Conservation (phyloP, 2,797 vertebrate species). For the Sebastes ruberrimus region DNA sequence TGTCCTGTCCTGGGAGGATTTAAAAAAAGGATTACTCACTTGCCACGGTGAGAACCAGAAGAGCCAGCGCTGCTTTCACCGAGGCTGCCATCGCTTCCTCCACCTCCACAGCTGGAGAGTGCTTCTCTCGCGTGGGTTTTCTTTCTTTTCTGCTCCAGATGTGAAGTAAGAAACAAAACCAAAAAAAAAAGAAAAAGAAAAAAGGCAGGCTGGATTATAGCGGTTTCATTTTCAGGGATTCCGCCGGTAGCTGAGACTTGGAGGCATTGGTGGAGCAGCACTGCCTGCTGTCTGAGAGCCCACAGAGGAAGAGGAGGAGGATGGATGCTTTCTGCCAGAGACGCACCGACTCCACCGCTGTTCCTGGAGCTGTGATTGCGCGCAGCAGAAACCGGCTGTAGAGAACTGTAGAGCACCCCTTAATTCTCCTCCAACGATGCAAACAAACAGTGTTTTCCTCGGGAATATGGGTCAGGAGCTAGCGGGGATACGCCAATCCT, state of each 20-base stretch:
- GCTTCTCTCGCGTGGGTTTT: background rate
- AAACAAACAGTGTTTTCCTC: conserved; percentile 31
- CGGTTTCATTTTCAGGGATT: conserved; percentile 29
- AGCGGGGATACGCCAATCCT: conserved; percentile 23
- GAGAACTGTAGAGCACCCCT: conserved; percentile 15
- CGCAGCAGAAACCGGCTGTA: conserved; percentile 40
- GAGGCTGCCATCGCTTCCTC: conserved; percentile 71
- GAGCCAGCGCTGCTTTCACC: conserved; percentile 71
- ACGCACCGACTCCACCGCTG: conserved; percentile 55
- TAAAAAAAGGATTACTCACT: conserved; percentile 68
- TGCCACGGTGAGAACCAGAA: conserved; percentile 76
- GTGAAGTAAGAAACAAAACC: conserved; percentile 12
- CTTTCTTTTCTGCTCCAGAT: background rate
- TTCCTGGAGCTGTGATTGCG: conserved; percentile 58
- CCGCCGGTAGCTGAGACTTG: conserved; percentile 13
- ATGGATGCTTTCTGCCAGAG: conserved; percentile 54
- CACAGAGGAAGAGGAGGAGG: conserved; percentile 38
- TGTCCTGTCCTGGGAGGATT: background rate
- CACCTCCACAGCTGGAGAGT: conserved; percentile 50
- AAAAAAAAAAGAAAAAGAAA: background rate
- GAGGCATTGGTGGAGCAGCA: conserved; percentile 23
- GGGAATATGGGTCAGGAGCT: conserved; percentile 5
- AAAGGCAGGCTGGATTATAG: conserved; percentile 6
- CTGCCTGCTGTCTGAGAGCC: conserved; percentile 37
- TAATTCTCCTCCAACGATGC: conserved; percentile 14